Evolutionary conservation across 2,888 invertebrate genomes (phyloP).

Genomic region (Zootermopsis nevadensis): DNA sequence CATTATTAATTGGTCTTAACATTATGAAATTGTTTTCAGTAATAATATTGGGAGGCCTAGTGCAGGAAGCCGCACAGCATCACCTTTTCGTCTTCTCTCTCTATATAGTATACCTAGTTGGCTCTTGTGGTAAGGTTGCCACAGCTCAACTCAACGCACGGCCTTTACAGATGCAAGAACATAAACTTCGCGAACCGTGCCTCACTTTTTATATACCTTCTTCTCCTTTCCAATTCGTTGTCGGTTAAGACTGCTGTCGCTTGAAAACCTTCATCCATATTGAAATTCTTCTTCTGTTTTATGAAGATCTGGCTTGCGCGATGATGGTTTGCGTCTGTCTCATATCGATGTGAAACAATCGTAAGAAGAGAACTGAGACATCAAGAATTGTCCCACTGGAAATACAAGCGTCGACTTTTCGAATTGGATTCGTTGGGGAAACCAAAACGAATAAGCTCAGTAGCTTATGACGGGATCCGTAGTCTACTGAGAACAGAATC

Average conservation of each 20-base stretch:
- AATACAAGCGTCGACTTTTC: conserved; percentile 30
- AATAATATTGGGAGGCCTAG: conserved; percentile 6
- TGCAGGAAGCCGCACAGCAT: background rate
- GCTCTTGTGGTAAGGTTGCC: conserved; percentile 31
- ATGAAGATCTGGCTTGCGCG: background rate
- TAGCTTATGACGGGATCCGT: conserved; percentile 31
- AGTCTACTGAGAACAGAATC: background rate
- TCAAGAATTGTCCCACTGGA: conserved; percentile 36
- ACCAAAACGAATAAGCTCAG: conserved; percentile 4
- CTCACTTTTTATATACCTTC: background rate
- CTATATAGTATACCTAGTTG: background rate
- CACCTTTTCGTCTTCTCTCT: background rate
- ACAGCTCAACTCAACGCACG: background rate
- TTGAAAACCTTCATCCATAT: conserved; percentile 18
- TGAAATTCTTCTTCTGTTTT: conserved; percentile 5
- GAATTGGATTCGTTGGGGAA: conserved; percentile 35
- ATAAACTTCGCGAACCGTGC: background rate
- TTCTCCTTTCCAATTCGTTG: background rate
- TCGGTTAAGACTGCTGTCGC: background rate
- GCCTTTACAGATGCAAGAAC: background rate
- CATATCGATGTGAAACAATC: background rate
- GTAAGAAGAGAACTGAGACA: background rate
- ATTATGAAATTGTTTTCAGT: no score
- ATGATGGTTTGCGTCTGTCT: background rate
- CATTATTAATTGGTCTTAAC: no score